Conservation (phyloP, 2,113 vertebrate species). For the Ranitomeya variabilis region DNA sequence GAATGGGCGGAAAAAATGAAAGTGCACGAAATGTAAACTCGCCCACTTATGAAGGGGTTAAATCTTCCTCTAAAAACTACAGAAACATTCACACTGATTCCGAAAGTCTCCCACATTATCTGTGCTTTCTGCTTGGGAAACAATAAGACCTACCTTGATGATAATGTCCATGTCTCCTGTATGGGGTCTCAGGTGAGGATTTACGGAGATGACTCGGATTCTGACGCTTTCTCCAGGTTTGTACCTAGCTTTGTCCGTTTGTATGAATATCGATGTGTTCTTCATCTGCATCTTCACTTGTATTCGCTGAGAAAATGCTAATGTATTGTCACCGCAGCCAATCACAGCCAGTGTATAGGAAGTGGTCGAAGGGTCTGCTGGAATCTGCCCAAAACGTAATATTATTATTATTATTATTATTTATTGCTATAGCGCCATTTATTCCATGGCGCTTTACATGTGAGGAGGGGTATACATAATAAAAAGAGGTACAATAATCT, state of each 20-base stretch:
- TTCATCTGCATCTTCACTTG: background rate
- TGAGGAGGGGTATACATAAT: too few species aligned
- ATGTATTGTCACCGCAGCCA: background rate
- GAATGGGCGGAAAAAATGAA: too few species aligned
- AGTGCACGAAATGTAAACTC: too few species aligned
- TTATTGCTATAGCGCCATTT: too few species aligned
- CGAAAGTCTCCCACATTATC: background rate
- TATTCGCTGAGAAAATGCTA: background rate
- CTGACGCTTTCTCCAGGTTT: constrained; percentile 69
- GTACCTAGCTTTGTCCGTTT: constrained; percentile 73
- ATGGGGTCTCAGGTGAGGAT: constrained; percentile 63
- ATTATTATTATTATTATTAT: too few species aligned
- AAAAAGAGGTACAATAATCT: too few species aligned
- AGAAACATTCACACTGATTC: background rate
- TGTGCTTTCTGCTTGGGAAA: background rate
- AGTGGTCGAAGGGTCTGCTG: background rate
- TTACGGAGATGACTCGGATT: constrained; percentile 66
- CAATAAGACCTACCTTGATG: constrained; percentile 64
- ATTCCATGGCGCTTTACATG: too few species aligned
- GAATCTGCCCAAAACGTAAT: background rate
- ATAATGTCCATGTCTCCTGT: constrained; percentile 60
- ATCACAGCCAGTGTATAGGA: constrained; percentile 2
- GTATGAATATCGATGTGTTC: constrained; percentile 65
- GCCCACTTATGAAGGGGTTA: background rate
- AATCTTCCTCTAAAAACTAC: background rate